phyloP scores from a whole-genome alignment of 2,888 invertebrate genomes.

The Volucella inflata region DNA sequence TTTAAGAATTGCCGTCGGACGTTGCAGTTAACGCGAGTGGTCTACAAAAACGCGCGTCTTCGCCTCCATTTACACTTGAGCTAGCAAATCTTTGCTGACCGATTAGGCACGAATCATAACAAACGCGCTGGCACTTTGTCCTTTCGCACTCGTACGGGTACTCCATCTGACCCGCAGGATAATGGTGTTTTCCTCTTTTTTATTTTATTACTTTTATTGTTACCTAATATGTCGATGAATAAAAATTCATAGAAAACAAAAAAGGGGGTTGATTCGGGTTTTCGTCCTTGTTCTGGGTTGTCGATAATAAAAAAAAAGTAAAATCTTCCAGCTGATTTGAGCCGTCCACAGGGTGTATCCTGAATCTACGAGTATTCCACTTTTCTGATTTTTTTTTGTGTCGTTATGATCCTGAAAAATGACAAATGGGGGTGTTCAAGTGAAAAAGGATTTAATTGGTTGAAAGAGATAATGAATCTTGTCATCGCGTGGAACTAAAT shows the following conservation, averaged over 20 bases:
- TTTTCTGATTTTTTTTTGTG: conserved; percentile 32
- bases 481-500: background rate
- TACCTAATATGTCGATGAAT: conserved; percentile 27
- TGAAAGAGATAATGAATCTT: conserved; percentile 3
- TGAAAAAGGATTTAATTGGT: conserved; percentile 72
- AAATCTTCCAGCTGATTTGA: conserved; percentile 72
- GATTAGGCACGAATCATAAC: conserved; percentile 75
- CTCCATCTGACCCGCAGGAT: conserved; percentile 55
- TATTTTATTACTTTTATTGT: conserved; percentile 72
- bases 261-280: background rate
- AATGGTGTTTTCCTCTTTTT: conserved; percentile 52
- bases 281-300: background rate
- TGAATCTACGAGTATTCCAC: conserved; percentile 37
- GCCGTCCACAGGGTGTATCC: conserved; percentile 22
- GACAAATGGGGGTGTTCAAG: conserved; percentile 10
- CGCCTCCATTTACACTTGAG: conserved; percentile 67
- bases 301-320: conserved; percentile 35
- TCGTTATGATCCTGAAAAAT: background rate
- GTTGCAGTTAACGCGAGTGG: conserved; percentile 5
- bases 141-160: background rate
- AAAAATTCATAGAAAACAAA: conserved; percentile 18
- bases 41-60: conserved; percentile 38
- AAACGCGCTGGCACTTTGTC: conserved; percentile 54
- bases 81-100: conserved; percentile 72
- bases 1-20: conserved; percentile 33